phyloP scores from a whole-genome alignment of 2,888 invertebrate species.

The Polydrusus tereticollis region DNA sequence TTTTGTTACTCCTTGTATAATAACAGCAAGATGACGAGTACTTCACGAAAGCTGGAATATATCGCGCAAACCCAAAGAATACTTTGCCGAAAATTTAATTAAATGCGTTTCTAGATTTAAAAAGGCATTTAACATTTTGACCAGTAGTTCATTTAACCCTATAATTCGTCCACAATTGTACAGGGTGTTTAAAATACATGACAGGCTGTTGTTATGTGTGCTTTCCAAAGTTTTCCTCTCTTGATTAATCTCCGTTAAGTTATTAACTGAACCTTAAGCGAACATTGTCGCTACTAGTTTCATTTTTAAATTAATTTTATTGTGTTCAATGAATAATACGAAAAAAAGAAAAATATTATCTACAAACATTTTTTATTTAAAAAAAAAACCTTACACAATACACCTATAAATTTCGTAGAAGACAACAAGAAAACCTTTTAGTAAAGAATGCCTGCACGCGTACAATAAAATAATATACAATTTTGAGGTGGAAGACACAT shows the following conservation, averaged over 20 bases:
- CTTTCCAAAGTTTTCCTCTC: constrained; percentile 12
- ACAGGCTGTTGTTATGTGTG: too few species aligned
- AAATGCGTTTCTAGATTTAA: too few species aligned
- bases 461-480: constrained; percentile 1
- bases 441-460: background rate
- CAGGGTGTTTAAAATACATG: too few species aligned
- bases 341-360: constrained; percentile 37
- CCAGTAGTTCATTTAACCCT: too few species aligned
- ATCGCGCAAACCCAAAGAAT: too few species aligned
- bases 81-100: too few species aligned
- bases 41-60: too few species aligned
- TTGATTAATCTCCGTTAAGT: constrained; percentile 23
- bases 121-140: too few species aligned
- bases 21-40: too few species aligned
- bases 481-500: background rate
- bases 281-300: constrained; percentile 15
- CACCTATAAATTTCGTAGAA: constrained; percentile 16
- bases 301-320: constrained; percentile 28
- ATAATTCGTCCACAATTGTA: too few species aligned
- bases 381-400: constrained; percentile 14
- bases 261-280: constrained; percentile 6
- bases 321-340: constrained; percentile 31
- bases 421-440: background rate
- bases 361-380: constrained; percentile 32
- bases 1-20: too few species aligned